Evolutionary conservation across 1,140 invertebrate species (phyloP).

Genomic region (Dreissena rostriformis): DNA sequence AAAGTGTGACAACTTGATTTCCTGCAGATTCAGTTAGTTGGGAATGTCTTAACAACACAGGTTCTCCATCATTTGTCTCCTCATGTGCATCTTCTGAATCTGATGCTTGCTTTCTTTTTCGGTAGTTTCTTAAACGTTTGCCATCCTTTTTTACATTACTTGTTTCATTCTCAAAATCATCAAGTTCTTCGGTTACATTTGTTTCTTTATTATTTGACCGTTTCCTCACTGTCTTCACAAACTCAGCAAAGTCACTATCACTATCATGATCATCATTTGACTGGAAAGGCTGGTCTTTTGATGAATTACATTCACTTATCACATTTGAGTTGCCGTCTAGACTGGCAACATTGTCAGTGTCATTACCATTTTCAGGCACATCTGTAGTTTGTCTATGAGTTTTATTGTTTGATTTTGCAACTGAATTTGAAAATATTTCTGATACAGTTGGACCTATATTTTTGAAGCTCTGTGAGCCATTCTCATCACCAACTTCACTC

Average conservation of each 20-base stretch:
- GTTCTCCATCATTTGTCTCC: conserved; percentile 21
- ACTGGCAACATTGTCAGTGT: not conserved
- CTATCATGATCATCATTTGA: conserved; percentile 27
- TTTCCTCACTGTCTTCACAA: conserved; percentile 27
- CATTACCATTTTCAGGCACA: too few relatives aligned
- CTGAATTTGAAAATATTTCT: too few relatives aligned
- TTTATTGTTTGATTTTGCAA: too few relatives aligned
- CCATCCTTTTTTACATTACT: not conserved
- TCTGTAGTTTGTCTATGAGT: too few relatives aligned
- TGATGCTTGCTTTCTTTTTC: conserved; percentile 26
- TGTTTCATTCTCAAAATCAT: conserved; percentile 7
- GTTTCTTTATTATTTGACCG: conserved; percentile 18
- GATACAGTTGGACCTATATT: too few relatives aligned
- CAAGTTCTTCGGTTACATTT: conserved; percentile 6
- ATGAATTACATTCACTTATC: conserved; percentile 5
- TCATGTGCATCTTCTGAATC: conserved; percentile 25
- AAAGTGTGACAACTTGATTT: conserved; percentile 20
- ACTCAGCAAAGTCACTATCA: conserved; percentile 16
- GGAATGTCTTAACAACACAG: conserved; percentile 46
- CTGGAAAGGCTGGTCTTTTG: not conserved
- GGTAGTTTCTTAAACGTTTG: conserved; percentile 27
- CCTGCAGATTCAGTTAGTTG: not conserved
- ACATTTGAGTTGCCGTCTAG: not conserved
- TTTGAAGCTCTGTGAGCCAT: too few relatives aligned
- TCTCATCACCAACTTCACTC: conserved; percentile 54